Conservation (phyloP, 1,140 invertebrate genomes). For the Cotesia vestalis region DNA sequence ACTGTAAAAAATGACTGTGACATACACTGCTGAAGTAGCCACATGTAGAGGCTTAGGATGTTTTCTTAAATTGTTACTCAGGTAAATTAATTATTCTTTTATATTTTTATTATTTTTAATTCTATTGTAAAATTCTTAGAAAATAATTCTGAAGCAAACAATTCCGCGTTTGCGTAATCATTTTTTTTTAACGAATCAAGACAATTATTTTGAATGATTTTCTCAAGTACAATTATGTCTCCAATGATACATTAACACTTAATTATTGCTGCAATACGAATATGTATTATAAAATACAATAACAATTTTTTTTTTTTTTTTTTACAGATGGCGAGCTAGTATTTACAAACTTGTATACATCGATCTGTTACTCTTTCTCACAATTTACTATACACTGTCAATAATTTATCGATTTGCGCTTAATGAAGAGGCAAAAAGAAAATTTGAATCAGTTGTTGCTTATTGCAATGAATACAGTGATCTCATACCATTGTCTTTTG, state of each 20-base stretch:
- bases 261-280: too few species aligned
- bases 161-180: too few species aligned
- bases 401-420: constrained; percentile 70
- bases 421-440: constrained; percentile 67
- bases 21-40: constrained; percentile 88
- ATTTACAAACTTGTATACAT: constrained; percentile 80
- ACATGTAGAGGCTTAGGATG: constrained; percentile 86
- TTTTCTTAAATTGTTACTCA: constrained; percentile 82
- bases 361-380: constrained; percentile 72
- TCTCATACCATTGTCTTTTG: constrained; percentile 85
- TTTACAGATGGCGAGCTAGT: constrained; percentile 75
- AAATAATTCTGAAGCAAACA: background rate
- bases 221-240: background rate
- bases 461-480: constrained; percentile 83
- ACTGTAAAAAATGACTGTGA: constrained; percentile 78
- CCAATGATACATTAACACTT: background rate
- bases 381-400: constrained; percentile 71
- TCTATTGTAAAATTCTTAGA: background rate
- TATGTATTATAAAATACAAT: too few species aligned
- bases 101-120: background rate
- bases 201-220: constrained; percentile 9
- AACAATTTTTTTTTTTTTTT: constrained; percentile 39
- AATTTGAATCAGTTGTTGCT: constrained; percentile 79
- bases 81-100: constrained; percentile 63
- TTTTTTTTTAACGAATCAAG: background rate